Base-by-base conservation (phyloP, 2,797 vertebrate genomes). In the Rousettus madagascariensis region DNA sequence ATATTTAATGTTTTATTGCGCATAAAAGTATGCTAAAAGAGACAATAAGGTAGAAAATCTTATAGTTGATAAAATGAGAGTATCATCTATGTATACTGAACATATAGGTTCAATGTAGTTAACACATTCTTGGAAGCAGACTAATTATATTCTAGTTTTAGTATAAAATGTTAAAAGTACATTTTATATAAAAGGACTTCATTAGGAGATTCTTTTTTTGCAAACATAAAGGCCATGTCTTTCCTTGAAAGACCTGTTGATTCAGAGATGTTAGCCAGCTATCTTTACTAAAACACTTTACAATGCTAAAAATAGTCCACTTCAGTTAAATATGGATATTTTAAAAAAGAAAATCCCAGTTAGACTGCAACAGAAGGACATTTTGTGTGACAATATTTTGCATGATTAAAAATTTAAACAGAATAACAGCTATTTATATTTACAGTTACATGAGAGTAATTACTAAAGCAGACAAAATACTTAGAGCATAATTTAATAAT, bases 291-390 rank as follows among this genome's bases (percentile, higher is more conserved):
- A 98, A 98, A 97, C 98, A 97, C 97, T 98, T 97, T 26, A 16
- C 98, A 96, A 97, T 96, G 96, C 97, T 98, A 98, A 98, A 98
- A 98, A 98, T 98, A 98, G 97, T 97, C 96, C 91, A 96, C 97
- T 97, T 96, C 97, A 97, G 98, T 98, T 98, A 98, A 97, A 98
- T 98, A 13, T 59, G 92, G 96, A 97, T 95, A 78, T 17, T 26
- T 96, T 97, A 96, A 97, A 10, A 97, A 96, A 97, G 97, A 97
- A 95, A 97, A 96, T 96, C 93, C 66, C 82, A 96, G 90, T 98
- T 97, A 98, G 92, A 95, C 93, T 97, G 95, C 94, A 98, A 96
- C 96, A 98, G 97, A 97, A 98, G 97, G 95, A 97, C 96, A 97
- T 96, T 97, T 97, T 97, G 68, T 97, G 86, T 98, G 97, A 97